Base-by-base conservation (phyloP, 2,888 invertebrate species). In the Eristalis intricaria region DNA sequence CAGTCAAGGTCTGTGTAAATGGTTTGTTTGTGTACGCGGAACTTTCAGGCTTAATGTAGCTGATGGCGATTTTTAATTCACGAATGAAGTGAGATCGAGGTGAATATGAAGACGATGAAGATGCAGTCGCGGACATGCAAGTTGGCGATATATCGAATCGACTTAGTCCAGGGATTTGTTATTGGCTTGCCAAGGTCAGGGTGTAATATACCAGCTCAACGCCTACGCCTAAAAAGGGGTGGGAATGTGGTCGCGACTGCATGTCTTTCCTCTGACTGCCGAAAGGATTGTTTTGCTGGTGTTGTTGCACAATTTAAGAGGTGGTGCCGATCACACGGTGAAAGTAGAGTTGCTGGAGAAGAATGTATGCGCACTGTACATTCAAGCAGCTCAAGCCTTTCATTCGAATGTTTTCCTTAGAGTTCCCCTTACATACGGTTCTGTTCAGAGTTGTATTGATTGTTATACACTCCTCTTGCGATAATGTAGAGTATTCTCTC, bases 1-100 rank as follows among this genome's bases (percentile, higher is more conserved):
- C 82, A 82, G 82, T 82, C 82, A 86, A 86, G 85, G 82, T 77
- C 69, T 73, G 73, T 77, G 63, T 35, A 68, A 71, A 70, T 60
- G 40, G 65, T 82, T 76, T 82, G 82, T 71, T 81, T 81, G 40
- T 50, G 50, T 50, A 50, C 19, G 50, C 4, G 19, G 50, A 50
- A 50, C 50, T 50, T 50, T 50, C 26, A 26, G 23, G 26, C 60
- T 60, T 50, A 29, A 26, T 60, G 60, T 26, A n/a, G 26, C 60
- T 60, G 60, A 23, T 60, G 60, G 50, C 50, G 50, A 50, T n/a
- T 19, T 50, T 50, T 19, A 2, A 19, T 50, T 50, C 50, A 50
- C 50, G 50, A 22, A 19, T 50, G 43, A 50, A 50, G n/a, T 50
- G 43, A 19, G 50, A 50, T 50, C 19, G 50, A 50, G 50, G 50